Base-by-base conservation (phyloP, 2,888 invertebrate genomes). In the Agrotis ipsilon region DNA sequence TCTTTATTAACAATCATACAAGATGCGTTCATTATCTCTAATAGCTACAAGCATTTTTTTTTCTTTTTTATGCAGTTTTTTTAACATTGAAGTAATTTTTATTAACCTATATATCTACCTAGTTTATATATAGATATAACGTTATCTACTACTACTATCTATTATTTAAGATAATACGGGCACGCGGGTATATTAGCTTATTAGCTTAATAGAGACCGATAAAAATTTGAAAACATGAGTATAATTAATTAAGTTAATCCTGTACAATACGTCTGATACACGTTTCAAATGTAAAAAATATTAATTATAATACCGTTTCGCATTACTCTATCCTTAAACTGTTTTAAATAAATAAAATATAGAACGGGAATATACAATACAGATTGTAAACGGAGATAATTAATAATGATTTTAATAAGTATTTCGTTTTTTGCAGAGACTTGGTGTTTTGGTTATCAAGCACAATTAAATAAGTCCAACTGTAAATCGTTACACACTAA, bases 391-490 rank as follows among this genome's bases (percentile, higher is more conserved):
- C 14, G 19, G 21, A 54, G 1, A 18, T 18, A 54, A 18, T 11
- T n/a, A n/a, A 54, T 5, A 11, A 27, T 27, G 18, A 52, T 24
- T 52, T 39, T 11, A 39, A 39, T 9, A 52, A 18, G 54, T 27
- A 27, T n/a, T 27, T 27, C 19, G 39, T 60, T 46, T 24, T 6
- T 43, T 19, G n/a, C 16, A 18, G n/a, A 43, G 27, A 43, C 16
- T 24, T 45, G 9, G 43, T 64, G 48, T 70, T 27, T n/a, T 60
- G 51, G 75, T 76, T 57, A 76, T 70, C 64, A 75, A 75, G 76
- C 75, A 61, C 16, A 70, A 57, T 57, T 18, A n/a, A 66, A 43
- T 5, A 52, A 21, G 76, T 64, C 24, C 46, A 72, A 48, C 49
- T 57, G 55, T 63, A 61, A 69, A 60, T 27, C 24, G 18, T 55